Conservation (phyloP, 2,113 vertebrate genomes). For the Maccullochella peelii region DNA sequence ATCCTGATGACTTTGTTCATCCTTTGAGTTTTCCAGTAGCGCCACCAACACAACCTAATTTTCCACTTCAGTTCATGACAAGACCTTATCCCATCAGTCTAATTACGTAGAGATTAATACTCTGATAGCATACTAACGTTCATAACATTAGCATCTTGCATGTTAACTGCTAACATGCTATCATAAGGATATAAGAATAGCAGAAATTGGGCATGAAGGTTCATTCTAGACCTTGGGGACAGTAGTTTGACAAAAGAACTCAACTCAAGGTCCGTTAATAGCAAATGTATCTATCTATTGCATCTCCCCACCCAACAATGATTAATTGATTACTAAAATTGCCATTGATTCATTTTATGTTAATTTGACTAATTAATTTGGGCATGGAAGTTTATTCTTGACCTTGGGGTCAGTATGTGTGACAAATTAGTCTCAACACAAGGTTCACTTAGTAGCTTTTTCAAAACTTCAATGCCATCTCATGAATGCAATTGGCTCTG, state of each 20-base stretch:
- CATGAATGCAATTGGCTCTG: background rate
- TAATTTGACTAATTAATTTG: conserved; percentile 26
- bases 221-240: background rate
- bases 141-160: background rate
- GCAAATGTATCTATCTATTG: background rate
- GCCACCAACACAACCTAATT: background rate
- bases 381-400: conserved; percentile 1
- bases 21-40: too few species aligned
- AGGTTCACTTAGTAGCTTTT: background rate
- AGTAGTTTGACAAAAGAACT: background rate
- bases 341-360: conserved; percentile 32
- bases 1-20: background rate
- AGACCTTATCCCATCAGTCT: background rate
- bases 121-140: background rate
- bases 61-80: background rate
- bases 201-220: background rate
- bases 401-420: conserved; percentile 1
- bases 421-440: background rate
- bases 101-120: background rate
- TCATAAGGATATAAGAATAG: background rate
- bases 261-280: background rate
- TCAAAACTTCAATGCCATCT: background rate
- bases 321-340: conserved; percentile 12
- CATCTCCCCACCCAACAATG: too few species aligned
- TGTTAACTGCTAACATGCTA: background rate